Base-by-base conservation (phyloP, 2,113 vertebrate species). In the Rhynchopsitta pachyrhyncha region DNA sequence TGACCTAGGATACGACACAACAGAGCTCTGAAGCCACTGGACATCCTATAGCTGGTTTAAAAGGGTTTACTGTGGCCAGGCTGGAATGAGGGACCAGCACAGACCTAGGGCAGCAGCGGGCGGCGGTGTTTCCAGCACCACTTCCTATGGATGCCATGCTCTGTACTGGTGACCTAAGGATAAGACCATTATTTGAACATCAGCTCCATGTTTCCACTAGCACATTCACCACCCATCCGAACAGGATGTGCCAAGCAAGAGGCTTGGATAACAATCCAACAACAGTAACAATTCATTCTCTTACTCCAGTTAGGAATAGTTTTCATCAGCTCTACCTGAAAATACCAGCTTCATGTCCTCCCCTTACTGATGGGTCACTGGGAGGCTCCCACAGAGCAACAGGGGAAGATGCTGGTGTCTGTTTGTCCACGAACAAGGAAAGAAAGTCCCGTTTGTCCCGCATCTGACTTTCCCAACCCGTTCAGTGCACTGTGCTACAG, bases 21-120 rank as follows among this genome's bases (percentile, higher is more conserved):
- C 55, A 81, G 68, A 77, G 29, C 39, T 59, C 63, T 49, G 80
- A 77, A 55, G 44, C 44, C 76, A 62, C 39, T 7, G 2, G 8
- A 13, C 8, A 10, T 16, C 29, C 52, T 27, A 4, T 1, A 12
- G 10, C 6, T 9, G 35, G 1, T 9, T 29, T 19, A 69, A 55
- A 46, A 67, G 66, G 31, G 31, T 82, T 82, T 10, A 3, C 17
- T 4, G 49, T 31, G 42, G 23, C 39, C 10, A 12, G 77, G 25
- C 59, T 93, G 77, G 33, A 73, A 42, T 0, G 0, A 83, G 19
- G 55, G 29, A 47, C 3, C 6, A 11, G n/a, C 41, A 35, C 13
- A 64, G 28, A 1, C 0, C 0, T 1, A 5, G 75, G 67, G 50
- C 50, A 44, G 69, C 37, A 53, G 29, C 0, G 39, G 44, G 49